phyloP scores from a whole-genome alignment of 2,113 vertebrate species.

The Alectura lathami region DNA sequence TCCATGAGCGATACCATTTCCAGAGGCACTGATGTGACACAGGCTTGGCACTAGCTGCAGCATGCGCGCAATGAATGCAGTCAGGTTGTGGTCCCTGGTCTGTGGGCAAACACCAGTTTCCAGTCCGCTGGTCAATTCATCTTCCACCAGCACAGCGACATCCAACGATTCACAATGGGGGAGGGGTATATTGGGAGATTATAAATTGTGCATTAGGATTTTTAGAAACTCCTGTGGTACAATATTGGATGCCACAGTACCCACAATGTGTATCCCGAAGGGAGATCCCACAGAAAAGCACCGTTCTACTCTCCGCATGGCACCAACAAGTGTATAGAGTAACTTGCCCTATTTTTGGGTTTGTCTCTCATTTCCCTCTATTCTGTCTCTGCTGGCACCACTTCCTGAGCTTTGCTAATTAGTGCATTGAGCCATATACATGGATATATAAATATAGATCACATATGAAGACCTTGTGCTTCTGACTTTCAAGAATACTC shows the following conservation, averaged over 20 bases:
- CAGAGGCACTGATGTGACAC: background rate
- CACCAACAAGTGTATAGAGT: background rate
- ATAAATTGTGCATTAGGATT: background rate
- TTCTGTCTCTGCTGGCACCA: conserved; percentile 27
- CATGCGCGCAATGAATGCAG: background rate
- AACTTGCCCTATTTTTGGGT: conserved; percentile 17
- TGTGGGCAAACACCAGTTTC: conserved; percentile 32
- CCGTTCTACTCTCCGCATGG: background rate
- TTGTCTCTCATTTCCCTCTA: conserved; percentile 7
- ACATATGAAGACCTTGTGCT: conserved; percentile 29
- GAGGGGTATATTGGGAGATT: background rate
- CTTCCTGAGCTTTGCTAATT: conserved; percentile 46
- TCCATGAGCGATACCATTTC: conserved; percentile 33
- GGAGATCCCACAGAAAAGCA: background rate
- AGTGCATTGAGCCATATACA: conserved; percentile 15
- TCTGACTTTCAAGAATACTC: conserved; percentile 27
- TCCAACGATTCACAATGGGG: background rate
- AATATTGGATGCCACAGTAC: background rate
- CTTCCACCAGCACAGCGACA: background rate
- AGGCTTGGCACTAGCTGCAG: background rate
- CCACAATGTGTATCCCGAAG: background rate
- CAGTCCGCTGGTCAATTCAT: background rate
- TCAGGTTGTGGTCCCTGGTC: conserved; percentile 25
- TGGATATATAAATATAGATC: conserved; percentile 56
- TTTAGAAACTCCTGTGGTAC: background rate